phyloP scores from a whole-genome alignment of 1,140 invertebrate genomes.

The Bombus affinis region DNA sequence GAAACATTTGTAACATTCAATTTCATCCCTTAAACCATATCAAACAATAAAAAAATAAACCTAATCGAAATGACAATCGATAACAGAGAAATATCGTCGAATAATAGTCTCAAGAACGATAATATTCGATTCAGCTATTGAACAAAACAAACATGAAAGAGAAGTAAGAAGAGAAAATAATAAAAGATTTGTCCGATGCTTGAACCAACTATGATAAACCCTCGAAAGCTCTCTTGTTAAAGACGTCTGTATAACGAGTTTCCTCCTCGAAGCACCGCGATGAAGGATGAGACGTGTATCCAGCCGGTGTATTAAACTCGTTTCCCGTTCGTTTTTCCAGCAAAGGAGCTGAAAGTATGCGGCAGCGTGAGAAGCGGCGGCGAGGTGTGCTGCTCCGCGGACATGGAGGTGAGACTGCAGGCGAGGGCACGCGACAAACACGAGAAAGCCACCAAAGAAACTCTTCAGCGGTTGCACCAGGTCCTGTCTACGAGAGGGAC shows the following conservation, averaged over 20 bases:
- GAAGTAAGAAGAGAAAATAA: background rate
- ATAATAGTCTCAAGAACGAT: no score
- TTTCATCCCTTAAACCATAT: no score
- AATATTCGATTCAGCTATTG: no score
- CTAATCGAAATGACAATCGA: no score
- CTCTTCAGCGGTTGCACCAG: conserved; percentile 77
- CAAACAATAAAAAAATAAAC: no score
- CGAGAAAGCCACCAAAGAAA: conserved; percentile 79
- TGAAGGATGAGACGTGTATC: background rate
- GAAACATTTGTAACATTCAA: background rate
- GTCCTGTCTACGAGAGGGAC: conserved; percentile 75
- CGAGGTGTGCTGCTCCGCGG: conserved; percentile 80
- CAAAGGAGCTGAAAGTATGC: conserved; percentile 80
- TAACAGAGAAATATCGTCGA: no score
- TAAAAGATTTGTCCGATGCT: background rate
- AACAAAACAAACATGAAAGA: background rate
- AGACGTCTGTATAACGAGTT: background rate
- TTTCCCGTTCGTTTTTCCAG: conserved; percentile 68
- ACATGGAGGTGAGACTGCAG: conserved; percentile 80
- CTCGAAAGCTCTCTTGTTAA: background rate
- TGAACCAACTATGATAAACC: background rate
- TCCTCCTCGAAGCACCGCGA: background rate
- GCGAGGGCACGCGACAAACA: conserved; percentile 79
- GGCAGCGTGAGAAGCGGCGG: conserved; percentile 79
- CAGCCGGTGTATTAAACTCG: background rate